Conservation (phyloP, 2,797 vertebrate species). For the Tangara arthus region DNA sequence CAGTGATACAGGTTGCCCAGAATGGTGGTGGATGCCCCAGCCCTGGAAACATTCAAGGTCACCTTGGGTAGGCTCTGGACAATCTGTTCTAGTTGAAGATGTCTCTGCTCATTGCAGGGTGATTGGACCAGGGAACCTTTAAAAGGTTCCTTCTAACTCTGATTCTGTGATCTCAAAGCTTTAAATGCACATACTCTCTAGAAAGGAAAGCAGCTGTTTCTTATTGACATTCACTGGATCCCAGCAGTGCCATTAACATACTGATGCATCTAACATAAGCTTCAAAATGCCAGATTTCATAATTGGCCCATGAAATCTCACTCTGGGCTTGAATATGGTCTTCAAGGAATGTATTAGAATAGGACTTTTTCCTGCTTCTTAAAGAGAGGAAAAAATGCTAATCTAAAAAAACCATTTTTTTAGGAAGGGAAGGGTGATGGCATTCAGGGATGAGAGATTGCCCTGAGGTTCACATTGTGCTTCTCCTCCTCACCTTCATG, state of each 20-base stretch:
- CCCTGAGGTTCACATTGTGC: neutral
- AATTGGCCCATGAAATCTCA: slow-evolving; percentile 22
- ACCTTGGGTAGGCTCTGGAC: neutral
- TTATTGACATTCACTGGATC: slow-evolving; percentile 41
- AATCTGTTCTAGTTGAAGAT: neutral
- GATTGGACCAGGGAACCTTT: neutral
- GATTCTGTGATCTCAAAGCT: neutral
- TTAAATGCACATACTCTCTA: neutral
- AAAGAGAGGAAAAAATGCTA: neutral
- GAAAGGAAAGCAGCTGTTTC: slow-evolving; percentile 21
- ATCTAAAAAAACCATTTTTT: neutral
- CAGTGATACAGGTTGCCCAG: neutral
- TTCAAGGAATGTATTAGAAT: neutral
- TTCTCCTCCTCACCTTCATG: neutral
- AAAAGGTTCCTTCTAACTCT: neutral
- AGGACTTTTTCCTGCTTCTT: neutral
- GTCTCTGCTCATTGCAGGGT: neutral
- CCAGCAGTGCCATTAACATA: slow-evolving; percentile 39
- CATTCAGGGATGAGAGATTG: neutral
- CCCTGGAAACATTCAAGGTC: neutral
- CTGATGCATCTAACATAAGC: slow-evolving; percentile 9
- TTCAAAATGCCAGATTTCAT: slow-evolving; percentile 37
- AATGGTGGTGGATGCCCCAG: neutral
- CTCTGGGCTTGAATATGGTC: neutral
- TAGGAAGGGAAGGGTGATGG: neutral